Conservation (phyloP, 2,888 invertebrate genomes). For the Philhelius pedissequus region DNA sequence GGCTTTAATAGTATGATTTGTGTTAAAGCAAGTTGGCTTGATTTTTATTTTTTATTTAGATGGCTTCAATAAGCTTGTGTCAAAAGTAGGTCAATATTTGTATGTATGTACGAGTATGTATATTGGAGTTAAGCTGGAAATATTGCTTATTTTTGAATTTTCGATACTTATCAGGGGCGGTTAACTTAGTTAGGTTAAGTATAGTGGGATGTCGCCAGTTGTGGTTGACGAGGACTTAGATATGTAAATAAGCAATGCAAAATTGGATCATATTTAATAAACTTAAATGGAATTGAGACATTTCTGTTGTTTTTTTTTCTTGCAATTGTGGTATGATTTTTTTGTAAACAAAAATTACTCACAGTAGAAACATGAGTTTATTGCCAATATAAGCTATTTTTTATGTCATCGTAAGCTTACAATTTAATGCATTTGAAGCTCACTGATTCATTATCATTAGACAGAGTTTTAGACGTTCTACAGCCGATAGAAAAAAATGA, state of each 20-base stretch:
- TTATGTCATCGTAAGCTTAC: no score
- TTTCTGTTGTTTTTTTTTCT: no score
- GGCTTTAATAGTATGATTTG: neutral
- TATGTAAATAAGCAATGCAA: neutral
- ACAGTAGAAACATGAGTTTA: neutral
- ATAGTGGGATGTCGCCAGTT: neutral
- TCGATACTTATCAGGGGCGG: slow-evolving; percentile 10
- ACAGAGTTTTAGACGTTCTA: no score
- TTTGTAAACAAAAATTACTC: neutral
- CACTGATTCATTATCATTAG: no score
- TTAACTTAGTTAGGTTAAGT: no score
- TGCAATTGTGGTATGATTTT: neutral
- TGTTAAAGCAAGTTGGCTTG: neutral
- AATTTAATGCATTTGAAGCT: no score
- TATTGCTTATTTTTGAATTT: slow-evolving; percentile 8
- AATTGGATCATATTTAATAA: neutral
- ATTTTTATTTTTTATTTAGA: neutral
- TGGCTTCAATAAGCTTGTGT: neutral
- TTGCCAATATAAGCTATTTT: no score
- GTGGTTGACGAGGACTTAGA: neutral
- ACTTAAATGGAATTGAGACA: neutral
- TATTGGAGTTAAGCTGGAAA: slow-evolving; percentile 3
- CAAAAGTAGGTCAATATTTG: slow-evolving; percentile 14
- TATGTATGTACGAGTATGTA: neutral
- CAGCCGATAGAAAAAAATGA: no score